Evolutionary conservation across 2,888 invertebrate genomes (phyloP), one percentile per base, ranked within the genome.

Genomic region (Chrysopilus asiliformis): DNA sequence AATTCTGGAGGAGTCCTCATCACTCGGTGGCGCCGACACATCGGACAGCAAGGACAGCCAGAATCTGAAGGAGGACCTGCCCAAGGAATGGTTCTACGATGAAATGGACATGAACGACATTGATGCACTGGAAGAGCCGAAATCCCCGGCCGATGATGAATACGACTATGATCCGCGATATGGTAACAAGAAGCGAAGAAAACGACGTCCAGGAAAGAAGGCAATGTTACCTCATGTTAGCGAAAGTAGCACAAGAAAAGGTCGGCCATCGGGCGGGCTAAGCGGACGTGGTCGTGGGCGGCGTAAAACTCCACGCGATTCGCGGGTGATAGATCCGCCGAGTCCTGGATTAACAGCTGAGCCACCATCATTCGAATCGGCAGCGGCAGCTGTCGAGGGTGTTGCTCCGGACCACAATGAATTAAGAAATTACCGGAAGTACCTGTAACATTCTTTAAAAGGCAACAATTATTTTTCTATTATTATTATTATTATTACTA

Each of bases 21-120:
- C 62, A 2, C 44, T 62, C 36, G 60, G 62, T 19, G 63, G 58
- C 26, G 60, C 55, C 39, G 64, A 71, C 28, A 67, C 76, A 17
- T 62, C 62, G 13, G 74, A 80, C 44, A 86, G 81, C 47, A 86
- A 86, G 57, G 87, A 89, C 53, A 87, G 85, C 51, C 74, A 82
- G 50, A 73, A 76, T 14, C 69, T 79, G 6, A 85, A 86, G 58
- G 86, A 87, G 67, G 79, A 81, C 55, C 62, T 68, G 44, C 73
- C 76, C 47, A 83, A 81, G 68, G 85, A 86, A 49, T 89, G 87
- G 87, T 89, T 79, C 64, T 87, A 85, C 52, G 89, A 89, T 54
- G 87, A 89, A 43, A 71, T 83, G 53, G 86, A 86, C 43, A 81
- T 90, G 65, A 77, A 87, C 40, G 91, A 93, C 56, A 85, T 87